Evolutionary conservation across 2,888 invertebrate species (phyloP).

Genomic region (Campopleginae sp.): DNA sequence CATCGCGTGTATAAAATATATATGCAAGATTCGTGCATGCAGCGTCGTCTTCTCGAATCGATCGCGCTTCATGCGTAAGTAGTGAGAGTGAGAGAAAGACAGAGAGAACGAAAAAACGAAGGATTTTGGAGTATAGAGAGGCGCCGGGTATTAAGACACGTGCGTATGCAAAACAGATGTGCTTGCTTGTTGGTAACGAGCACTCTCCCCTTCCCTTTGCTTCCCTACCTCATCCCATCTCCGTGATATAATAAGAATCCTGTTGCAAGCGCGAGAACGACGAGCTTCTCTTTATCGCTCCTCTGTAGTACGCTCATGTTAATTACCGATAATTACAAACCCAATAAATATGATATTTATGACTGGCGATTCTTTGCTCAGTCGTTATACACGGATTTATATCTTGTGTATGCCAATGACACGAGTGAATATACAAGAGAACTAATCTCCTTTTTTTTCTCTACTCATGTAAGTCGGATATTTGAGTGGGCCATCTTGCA

Average conservation of each 20-base stretch:
- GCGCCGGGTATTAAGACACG: constrained; percentile 68
- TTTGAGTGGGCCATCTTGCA: background rate
- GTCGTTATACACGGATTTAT: constrained; percentile 34
- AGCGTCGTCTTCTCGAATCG: constrained; percentile 21
- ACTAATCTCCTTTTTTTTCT: background rate
- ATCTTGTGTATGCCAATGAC: constrained; percentile 45
- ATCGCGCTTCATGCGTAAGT: constrained; percentile 44
- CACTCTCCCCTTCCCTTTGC: background rate
- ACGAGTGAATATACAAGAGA: constrained; percentile 24
- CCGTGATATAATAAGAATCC: constrained; percentile 75
- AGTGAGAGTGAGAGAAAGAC: constrained; percentile 18
- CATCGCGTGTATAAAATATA: constrained; percentile 2
- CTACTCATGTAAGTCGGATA: background rate
- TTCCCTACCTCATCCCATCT: constrained; percentile 8
- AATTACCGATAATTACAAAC: constrained; percentile 80
- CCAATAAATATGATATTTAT: constrained; percentile 79
- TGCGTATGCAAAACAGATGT: constrained; percentile 77
- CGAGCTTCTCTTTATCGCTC: constrained; percentile 38
- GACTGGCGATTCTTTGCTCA: constrained; percentile 63
- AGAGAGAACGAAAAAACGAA: constrained; percentile 44
- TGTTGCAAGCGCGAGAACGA: constrained; percentile 60
- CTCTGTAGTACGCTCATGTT: constrained; percentile 76
- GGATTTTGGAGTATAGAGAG: constrained; percentile 28
- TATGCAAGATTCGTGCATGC: constrained; percentile 2
- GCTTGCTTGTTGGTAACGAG: constrained; percentile 75